These are phyloP conservation scores for Chrysolina haemoptera DNA, from an alignment of 2,888 invertebrate species.

Conservation along the genomic window DNA sequence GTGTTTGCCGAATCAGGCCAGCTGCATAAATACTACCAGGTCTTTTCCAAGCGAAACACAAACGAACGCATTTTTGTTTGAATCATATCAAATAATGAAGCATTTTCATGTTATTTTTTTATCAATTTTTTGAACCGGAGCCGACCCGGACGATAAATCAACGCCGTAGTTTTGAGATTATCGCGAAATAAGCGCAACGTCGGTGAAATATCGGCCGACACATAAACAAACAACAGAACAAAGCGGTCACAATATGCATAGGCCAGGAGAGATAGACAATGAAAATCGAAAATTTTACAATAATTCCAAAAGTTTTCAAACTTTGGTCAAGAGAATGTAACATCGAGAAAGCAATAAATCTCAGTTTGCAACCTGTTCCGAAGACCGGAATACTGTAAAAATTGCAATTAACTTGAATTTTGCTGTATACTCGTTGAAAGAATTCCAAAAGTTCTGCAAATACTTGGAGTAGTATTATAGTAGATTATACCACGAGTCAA, in stretches of 20 bases:
- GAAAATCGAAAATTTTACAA: too few relatives aligned
- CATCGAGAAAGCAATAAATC: too few relatives aligned
- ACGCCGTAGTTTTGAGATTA: conserved; percentile 21
- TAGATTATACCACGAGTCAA: too few relatives aligned
- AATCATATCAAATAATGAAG: conserved; percentile 1
- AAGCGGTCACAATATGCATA: conserved; percentile 29
- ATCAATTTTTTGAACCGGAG: neutral
- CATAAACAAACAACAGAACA: conserved; percentile 25
- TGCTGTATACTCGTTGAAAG: too few relatives aligned
- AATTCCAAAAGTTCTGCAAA: too few relatives aligned
- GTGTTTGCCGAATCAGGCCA: neutral
- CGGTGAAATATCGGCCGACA: conserved; percentile 19
- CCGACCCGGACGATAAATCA: conserved; percentile 25
- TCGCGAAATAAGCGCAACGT: conserved; percentile 3
- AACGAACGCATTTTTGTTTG: neutral
- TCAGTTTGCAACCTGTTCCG: too few relatives aligned
- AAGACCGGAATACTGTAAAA: too few relatives aligned
- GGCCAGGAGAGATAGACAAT: too few relatives aligned
- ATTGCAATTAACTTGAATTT: too few relatives aligned
- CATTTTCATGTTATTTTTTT: conserved; percentile 5
- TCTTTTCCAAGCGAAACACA: neutral
- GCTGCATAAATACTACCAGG: neutral
- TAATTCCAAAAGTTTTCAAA: too few relatives aligned
- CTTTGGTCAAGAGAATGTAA: too few relatives aligned
- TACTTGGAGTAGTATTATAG: too few relatives aligned